phyloP scores from a whole-genome alignment of 2,888 invertebrate species.

The Hemithea aestivaria region DNA sequence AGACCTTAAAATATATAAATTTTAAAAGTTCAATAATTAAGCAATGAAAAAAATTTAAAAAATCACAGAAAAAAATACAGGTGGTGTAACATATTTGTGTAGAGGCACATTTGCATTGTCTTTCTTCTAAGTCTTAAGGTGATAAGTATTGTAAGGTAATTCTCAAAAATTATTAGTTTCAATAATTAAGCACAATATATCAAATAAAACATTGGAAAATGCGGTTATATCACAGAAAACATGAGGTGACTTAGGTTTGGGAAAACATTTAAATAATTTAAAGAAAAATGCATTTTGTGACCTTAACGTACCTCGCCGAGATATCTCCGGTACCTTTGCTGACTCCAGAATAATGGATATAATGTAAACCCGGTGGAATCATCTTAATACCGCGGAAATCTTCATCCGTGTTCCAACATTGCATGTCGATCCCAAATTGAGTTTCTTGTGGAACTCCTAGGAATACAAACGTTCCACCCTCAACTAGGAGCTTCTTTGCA shows the following conservation, averaged over 20 bases:
- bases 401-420: constrained; percentile 91
- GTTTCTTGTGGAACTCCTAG: constrained; percentile 93
- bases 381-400: constrained; percentile 98
- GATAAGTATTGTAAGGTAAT: no score
- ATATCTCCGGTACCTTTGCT: constrained; percentile 80
- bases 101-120: no score
- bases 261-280: no score
- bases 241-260: no score
- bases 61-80: not conserved
- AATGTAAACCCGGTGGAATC: constrained; percentile 98
- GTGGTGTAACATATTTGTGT: no score
- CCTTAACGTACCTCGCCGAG: constrained; percentile 79
- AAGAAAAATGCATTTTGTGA: no score
- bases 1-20: constrained; percentile 67
- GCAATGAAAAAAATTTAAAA: not conserved
- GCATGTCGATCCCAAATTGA: constrained; percentile 96
- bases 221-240: no score
- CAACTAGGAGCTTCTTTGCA: constrained; percentile 86
- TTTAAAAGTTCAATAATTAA: no score
- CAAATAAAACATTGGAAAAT: no score
- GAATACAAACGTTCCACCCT: constrained; percentile 91
- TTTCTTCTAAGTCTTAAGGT: no score
- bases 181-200: not conserved
- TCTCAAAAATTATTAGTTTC: no score
- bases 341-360: constrained; percentile 90